phyloP scores from a whole-genome alignment of 2,113 vertebrate species.

The Vulpes lagopus region DNA sequence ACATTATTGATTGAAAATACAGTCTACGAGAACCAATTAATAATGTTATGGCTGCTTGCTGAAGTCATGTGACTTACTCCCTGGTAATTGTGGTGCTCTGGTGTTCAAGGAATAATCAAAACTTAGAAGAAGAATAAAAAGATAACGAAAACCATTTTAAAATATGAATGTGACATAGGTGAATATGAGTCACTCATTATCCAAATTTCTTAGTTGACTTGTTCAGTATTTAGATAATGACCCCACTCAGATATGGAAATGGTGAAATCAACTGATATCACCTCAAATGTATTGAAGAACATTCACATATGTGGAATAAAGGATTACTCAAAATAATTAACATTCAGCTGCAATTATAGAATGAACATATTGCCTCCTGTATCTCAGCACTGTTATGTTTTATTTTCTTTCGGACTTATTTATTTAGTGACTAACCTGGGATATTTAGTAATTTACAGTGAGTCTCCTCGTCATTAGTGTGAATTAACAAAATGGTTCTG shows the following conservation, averaged over 20 bases:
- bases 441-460: conserved; percentile 43
- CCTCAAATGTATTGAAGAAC: neutral
- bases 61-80: neutral
- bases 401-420: conserved; percentile 9
- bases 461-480: neutral
- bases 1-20: neutral
- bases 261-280: neutral
- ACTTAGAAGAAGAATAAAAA: neutral
- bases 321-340: conserved; percentile 25
- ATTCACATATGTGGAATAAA: neutral
- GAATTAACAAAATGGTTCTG: conserved; percentile 35
- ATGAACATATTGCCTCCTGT: neutral
- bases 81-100: neutral
- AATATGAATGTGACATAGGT: neutral
- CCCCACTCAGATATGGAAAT: neutral
- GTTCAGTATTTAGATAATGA: neutral
- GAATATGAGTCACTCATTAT: neutral
- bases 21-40: neutral
- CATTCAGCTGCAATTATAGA: conserved; percentile 34
- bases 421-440: conserved; percentile 35
- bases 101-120: neutral
- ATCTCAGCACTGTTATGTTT: neutral
- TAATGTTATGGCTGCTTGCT: neutral
- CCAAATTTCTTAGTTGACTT: neutral
- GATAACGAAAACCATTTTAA: conserved; percentile 1